Base-by-base conservation (phyloP, 2,888 invertebrate species). In the Sarcophaga variegata region DNA sequence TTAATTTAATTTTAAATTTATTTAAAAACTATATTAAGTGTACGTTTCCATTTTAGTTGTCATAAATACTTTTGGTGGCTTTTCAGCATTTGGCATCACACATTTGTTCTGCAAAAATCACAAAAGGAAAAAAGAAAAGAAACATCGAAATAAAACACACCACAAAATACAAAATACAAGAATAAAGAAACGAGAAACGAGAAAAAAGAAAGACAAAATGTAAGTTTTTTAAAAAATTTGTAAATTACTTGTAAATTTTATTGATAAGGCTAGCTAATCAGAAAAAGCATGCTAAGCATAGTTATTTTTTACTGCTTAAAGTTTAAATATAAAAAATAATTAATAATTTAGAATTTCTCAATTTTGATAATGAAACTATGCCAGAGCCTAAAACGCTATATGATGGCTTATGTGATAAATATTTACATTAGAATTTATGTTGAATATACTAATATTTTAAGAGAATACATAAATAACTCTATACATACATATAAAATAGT, bases 31-130 rank as follows among this genome's bases (percentile, higher is more conserved):
- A 12, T 54, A 67, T 85, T 83, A 84, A 80, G 85, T 85, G 80
- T 83, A 69, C 79, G 88, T 85, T 86, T 89, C 90, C 80, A 91
- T 83, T 89, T 91, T 91, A 82, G 92, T 89, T 89, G 91, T 92
- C 90, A 93, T 90, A 91, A 92, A 92, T 89, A 92, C 91, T 89
- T 91, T 91, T 89, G 91, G 90, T 87, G 91, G 88, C 89, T 90
- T 90, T 89, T 92, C 91, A 89, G 89, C 90, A 89, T 86, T 89
- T 88, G 92, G 89, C 92, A 93, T 93, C 93, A 93, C 92, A 93
- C 93, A 93, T 92, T 92, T 91, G 93, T 93, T 92, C 93, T 93
- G 92, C 81, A 92, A 91, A 85, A 88, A 83, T 54, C 85, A 82
- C 71, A 83, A 88, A 75, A 81, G 82, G 83, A 89, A 87, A 72